Conservation (phyloP, 92 coral and sea anemone genomes). For the Zoanthus gigantus region DNA sequence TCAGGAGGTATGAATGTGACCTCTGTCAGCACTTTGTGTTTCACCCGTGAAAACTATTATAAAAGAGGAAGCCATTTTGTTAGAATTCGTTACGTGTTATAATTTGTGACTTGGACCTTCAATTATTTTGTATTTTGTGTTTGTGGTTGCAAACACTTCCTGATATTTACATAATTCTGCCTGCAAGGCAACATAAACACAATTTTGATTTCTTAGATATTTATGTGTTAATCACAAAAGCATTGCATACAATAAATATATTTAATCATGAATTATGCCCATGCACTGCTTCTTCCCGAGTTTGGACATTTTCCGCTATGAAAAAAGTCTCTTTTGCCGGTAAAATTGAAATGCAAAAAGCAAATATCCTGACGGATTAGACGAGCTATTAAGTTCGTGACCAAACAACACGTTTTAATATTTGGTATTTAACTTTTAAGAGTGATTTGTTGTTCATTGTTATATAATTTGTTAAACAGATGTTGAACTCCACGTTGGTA, state of each 20-base stretch:
- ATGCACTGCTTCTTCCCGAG: not conserved
- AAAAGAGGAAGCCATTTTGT: too few relatives aligned
- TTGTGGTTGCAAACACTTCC: too few relatives aligned
- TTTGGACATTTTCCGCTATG: not conserved
- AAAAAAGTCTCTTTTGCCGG: not conserved
- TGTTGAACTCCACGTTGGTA: not conserved
- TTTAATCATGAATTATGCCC: not conserved
- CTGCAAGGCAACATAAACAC: too few relatives aligned
- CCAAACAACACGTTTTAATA: not conserved
- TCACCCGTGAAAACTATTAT: too few relatives aligned
- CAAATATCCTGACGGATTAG: not conserved
- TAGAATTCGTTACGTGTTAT: too few relatives aligned
- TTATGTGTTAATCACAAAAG: not conserved
- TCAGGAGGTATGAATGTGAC: too few relatives aligned
- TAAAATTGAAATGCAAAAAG: not conserved
- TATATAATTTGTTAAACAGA: not conserved
- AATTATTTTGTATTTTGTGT: too few relatives aligned
- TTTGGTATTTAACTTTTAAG: not conserved
- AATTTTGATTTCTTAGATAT: not conserved
- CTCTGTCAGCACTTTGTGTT: too few relatives aligned
- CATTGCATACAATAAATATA: not conserved
- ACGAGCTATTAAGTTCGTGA: not conserved
- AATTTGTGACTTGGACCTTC: too few relatives aligned
- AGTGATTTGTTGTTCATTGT: not conserved
- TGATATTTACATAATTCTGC: too few relatives aligned